Evolutionary conservation across 2,113 vertebrate genomes (phyloP), one percentile per base, ranked within the genome.

Genomic region (Microcebus lehilahytsara): DNA sequence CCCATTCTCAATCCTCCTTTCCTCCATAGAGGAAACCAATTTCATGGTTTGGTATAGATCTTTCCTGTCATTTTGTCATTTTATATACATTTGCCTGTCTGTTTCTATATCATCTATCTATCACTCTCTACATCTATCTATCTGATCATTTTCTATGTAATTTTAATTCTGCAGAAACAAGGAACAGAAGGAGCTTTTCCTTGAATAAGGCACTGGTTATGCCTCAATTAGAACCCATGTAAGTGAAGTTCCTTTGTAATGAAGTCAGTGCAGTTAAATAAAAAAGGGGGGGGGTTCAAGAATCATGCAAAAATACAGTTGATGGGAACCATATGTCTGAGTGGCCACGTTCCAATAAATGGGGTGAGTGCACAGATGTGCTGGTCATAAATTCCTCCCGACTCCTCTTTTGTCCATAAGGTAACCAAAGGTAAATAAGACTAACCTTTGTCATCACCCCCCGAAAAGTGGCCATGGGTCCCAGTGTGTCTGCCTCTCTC

Each of bases 321-420:
- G 93, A 97, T 98, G 69, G 85, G 51, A 97, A 97, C 95, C 96
- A 97, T 75, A 92, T 96, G 97, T 92, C 75, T 34, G 64, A 64
- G 64, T 75, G 93, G 97, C 93, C 51, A 27, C 1, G 2, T 87
- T 95, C 93, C 96, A 95, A 40, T 64, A 74, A 86, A 69, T 64
- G 9, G 42, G 85, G 88, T 1, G 9, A 90, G 51, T 69, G 23
- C 49, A 91, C 89, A 93, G 93, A 96, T 95, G 79, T 67, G 32
- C 66, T 95, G 87, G 49, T 85, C 8, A 62, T 95, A 87, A 85
- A 92, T 90, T 74, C 62, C 56, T 95, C 88, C 51, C 75, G 84
- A 62, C 37, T 95, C 85, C 79, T 74, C 11, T 81, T 83, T 84
- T 51, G n/a, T 94, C 37, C 74, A 19, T 34, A 78, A 46, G 72